Percentiles rank a stretch among this genome's conserved stretches.
Evolutionary conservation across 2,113 vertebrate species (phyloP).

Genomic region (Nipponia nippon): DNA sequence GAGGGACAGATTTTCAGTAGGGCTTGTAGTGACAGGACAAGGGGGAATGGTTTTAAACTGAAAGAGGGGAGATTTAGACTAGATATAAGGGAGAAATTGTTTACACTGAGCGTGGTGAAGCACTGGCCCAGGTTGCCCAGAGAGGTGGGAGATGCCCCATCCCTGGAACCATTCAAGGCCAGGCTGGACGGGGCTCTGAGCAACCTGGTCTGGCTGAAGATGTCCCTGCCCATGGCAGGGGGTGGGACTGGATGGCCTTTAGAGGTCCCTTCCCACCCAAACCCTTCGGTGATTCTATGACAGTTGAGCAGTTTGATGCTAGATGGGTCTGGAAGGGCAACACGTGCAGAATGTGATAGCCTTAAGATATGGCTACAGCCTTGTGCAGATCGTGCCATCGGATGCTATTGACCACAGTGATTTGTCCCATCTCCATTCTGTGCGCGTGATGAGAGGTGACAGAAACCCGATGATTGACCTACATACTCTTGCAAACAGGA

Average conservation of each 20-base stretch:
- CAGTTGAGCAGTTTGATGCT: background rate
- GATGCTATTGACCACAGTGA: background rate
- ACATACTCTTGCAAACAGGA: background rate
- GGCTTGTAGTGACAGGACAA: fast-evolving
- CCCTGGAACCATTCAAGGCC: background rate
- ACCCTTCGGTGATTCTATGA: fast-evolving
- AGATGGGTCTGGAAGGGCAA: background rate
- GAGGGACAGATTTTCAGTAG: background rate
- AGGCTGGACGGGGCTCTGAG: fast-evolving
- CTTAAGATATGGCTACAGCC: background rate
- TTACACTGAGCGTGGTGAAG: fast-evolving
- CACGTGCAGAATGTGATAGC: too few relatives aligned
- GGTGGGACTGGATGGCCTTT: fast-evolving
- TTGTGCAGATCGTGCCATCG: fast-evolving
- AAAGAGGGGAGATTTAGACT: fast-evolving
- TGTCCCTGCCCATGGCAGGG: background rate
- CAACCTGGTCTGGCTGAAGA: fast-evolving
- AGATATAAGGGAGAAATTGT: background rate
- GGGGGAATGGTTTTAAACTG: background rate
- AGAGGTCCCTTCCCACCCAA: background rate
- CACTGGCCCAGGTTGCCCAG: background rate
- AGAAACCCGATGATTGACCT: background rate
- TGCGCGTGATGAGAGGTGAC: fast-evolving
- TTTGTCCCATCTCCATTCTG: background rate
- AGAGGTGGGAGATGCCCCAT: background rate